Conservation (phyloP, 2,888 invertebrate species). For the Nomada lathburiana region DNA sequence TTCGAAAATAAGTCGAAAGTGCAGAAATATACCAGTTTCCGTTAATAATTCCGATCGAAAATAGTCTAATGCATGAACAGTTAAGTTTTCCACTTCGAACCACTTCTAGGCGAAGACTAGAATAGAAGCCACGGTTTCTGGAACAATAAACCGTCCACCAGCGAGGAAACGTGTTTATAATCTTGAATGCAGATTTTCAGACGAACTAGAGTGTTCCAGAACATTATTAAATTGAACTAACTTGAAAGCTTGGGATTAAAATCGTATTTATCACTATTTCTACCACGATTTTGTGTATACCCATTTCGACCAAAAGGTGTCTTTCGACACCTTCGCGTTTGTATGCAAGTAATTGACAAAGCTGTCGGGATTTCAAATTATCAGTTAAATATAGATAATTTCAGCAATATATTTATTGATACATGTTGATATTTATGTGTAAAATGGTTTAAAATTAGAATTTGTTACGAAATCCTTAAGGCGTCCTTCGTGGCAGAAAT, state of each 20-base stretch:
- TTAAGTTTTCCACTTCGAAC: conserved; percentile 4
- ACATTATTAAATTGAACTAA: no score
- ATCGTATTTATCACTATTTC: conserved; percentile 32
- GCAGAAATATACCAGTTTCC: not conserved
- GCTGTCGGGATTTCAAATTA: no score
- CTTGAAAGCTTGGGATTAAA: conserved; percentile 18
- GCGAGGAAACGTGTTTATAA: not conserved
- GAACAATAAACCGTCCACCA: conserved; percentile 4
- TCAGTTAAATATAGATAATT: no score
- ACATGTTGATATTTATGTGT: no score
- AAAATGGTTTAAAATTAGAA: no score
- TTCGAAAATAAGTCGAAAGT: not conserved
- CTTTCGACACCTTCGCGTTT: no score
- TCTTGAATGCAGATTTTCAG: not conserved
- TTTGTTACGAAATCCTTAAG: no score
- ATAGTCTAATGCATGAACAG: not conserved
- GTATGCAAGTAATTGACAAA: no score
- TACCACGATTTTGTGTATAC: no score
- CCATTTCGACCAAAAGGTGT: no score
- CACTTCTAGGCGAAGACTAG: not conserved
- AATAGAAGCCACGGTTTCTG: conserved; percentile 11
- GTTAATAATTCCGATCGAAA: not conserved
- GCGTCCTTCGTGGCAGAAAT: no score
- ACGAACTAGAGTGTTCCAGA: not conserved
- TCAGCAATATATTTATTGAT: no score